Conservation (phyloP, 2,797 vertebrate species). For the Uromys caudimaculatus region DNA sequence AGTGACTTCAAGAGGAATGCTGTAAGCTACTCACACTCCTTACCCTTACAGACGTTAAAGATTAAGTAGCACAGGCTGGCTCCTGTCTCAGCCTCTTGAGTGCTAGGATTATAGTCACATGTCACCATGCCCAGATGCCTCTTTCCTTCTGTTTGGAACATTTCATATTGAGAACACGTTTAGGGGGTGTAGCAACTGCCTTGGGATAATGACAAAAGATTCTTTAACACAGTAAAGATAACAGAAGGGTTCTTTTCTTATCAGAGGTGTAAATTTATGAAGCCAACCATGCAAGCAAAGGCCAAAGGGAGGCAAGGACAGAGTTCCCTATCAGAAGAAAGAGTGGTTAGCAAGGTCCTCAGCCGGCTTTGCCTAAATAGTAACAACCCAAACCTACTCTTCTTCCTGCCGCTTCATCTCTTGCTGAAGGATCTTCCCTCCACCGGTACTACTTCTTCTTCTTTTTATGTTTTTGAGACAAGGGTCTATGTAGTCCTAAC, state of each 20-base stretch:
- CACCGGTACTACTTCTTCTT: background rate
- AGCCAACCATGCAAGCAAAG: background rate
- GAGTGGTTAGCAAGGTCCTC: background rate
- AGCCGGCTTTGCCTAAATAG: background rate
- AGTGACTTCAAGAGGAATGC: background rate
- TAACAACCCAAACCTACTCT: background rate
- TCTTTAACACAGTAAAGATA: conserved; percentile 7
- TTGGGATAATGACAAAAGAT: background rate
- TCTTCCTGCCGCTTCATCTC: background rate
- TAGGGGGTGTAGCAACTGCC: background rate
- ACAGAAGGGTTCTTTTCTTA: conserved; percentile 27
- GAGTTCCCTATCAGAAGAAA: background rate
- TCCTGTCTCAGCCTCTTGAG: background rate
- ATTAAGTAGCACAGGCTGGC: background rate
- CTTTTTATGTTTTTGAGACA: background rate
- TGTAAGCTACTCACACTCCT: background rate
- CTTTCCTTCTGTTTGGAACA: background rate
- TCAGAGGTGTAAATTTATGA: conserved; percentile 2
- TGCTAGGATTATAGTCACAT: background rate
- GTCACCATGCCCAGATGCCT: too few relatives aligned
- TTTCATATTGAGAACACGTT: background rate
- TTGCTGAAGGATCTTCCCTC: background rate
- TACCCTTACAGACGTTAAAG: background rate
- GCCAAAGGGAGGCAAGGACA: background rate
- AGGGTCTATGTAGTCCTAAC: background rate